Base-by-base conservation (phyloP, 2,113 vertebrate species). In the Gulo gulo region DNA sequence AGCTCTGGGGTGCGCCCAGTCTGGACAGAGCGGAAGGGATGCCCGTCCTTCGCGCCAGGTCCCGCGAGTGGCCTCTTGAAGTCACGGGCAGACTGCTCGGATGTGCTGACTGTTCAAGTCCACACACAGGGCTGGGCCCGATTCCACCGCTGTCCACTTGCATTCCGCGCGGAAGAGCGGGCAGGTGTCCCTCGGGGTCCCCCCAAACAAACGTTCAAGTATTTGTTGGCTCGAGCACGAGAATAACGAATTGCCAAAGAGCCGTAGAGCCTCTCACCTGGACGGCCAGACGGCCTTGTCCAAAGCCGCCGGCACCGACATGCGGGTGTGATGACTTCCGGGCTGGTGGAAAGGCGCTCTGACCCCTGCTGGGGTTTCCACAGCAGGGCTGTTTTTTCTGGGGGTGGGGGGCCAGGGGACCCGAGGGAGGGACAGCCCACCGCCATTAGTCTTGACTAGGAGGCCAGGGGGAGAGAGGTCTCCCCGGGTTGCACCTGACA, bases 111-210 rank as follows among this genome's bases (percentile, higher is more conserved):
- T 3, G 1, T 6, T 20, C 21, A 7, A 61, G 55, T 36, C 18
- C 29, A 1, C 12, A 16, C 36, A 11, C 23, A 0, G 63, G 52
- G 59, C 29, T 3, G 1, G 61, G 29, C 6, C 50, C 15, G n/a
- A 39, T 16, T 15, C 39, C 47, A 3, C 2, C 3, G 3, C 2
- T 4, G 8, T 1, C 21, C 6, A 4, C 42, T 2, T 10, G 1
- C 7, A 0, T 39, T 39, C 61, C 23, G 1, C 2, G 21, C 1
- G 6, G 4, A 39, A 24, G 52, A 31, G 26, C 3, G 0, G 45
- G 6, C 45, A 7, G 31, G 5, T 10, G 23, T 16, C 31, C 47
- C 50, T 1, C 1, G 23, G 4, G 0, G 16, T 29, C 29, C 69
- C 4, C 10, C 31, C 2, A 42, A 21, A 52, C 8, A 26, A 65